Conservation (phyloP, 2,888 invertebrate genomes). For the Cataglyphis livida region DNA sequence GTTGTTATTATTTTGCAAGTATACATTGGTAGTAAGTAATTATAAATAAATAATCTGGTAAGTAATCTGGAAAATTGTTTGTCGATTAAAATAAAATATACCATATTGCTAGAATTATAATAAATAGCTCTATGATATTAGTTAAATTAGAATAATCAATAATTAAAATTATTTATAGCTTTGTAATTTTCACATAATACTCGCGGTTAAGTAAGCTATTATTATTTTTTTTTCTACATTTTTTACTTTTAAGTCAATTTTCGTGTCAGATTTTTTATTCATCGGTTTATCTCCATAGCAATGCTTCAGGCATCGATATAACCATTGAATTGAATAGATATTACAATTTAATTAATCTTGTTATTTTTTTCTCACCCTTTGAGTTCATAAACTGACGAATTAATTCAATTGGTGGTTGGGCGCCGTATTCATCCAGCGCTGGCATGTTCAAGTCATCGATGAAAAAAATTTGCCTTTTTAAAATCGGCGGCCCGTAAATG, state of each 20-base stretch:
- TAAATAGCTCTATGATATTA: not conserved
- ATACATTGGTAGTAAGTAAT: not conserved
- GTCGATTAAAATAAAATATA: not conserved
- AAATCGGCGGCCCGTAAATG: slow-evolving; percentile 93
- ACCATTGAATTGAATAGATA: not conserved
- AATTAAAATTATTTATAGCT: not conserved
- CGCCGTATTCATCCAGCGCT: slow-evolving; percentile 93
- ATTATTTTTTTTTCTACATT: not conserved
- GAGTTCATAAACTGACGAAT: slow-evolving; percentile 95
- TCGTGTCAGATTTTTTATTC: not conserved
- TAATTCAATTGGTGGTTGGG: slow-evolving; percentile 96
- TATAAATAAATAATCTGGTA: too few species aligned
- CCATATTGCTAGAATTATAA: not conserved
- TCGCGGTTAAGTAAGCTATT: not conserved
- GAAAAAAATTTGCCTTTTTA: slow-evolving; percentile 93
- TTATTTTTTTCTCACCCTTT: slow-evolving; percentile 86
- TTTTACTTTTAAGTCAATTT: not conserved
- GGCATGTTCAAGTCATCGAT: slow-evolving; percentile 98
- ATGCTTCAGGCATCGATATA: not conserved
- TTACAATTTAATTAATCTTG: not conserved
- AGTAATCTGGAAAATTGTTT: not conserved
- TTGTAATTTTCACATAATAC: not conserved
- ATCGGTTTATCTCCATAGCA: not conserved
- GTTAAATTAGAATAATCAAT: not conserved
- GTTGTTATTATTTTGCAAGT: not conserved